These are phyloP conservation scores for Ophraella communa DNA, from an alignment of 2,888 invertebrate genomes.

Conservation along the genomic window DNA sequence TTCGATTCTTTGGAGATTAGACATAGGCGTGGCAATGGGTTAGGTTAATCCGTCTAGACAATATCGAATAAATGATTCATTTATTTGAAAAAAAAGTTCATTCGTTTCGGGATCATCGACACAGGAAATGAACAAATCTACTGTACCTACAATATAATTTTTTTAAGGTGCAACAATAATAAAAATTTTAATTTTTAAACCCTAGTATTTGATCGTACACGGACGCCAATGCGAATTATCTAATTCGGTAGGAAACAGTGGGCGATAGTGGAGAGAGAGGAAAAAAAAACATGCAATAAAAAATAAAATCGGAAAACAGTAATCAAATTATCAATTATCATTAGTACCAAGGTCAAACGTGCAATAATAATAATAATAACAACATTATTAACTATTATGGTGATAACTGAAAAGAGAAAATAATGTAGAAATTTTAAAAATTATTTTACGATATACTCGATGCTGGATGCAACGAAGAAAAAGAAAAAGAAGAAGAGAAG, in stretches of 20 bases:
- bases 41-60: slow-evolving; percentile 5
- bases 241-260: slow-evolving; percentile 42
- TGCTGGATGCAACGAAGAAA: slow-evolving; percentile 23
- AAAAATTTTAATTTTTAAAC: no score
- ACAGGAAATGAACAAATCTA: no score
- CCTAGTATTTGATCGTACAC: neutral
- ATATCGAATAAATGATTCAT: neutral
- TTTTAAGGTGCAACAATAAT: no score
- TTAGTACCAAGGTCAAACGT: slow-evolving; percentile 31
- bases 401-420: no score
- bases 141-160: no score
- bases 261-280: no score
- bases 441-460: no score
- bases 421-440: no score
- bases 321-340: slow-evolving; percentile 31
- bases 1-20: slow-evolving; percentile 43
- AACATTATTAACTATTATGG: neutral
- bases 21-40: slow-evolving; percentile 27
- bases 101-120: no score
- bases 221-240: neutral
- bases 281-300: neutral
- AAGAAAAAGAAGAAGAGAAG: slow-evolving; percentile 27
- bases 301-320: slow-evolving; percentile 33
- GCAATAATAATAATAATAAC: slow-evolving; percentile 10
- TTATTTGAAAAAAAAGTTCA: neutral